Conservation (phyloP, 2,888 invertebrate genomes). For the Aporophyla lueneburgensis region DNA sequence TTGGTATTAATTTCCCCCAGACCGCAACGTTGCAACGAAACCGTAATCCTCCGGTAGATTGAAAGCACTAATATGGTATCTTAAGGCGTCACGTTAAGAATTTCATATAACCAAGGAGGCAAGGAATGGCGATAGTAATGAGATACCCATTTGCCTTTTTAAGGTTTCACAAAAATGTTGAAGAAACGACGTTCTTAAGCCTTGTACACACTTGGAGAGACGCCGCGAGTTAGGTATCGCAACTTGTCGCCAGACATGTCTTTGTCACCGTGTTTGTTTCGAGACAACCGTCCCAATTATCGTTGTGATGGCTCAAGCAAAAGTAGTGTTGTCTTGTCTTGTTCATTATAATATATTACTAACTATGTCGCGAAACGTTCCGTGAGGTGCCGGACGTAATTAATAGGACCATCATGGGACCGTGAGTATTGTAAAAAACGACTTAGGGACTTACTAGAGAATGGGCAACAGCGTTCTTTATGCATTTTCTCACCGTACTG, state of each 20-base stretch:
- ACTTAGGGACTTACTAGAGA: no score
- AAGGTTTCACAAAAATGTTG: constrained; percentile 80
- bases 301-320: not conserved
- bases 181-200: constrained; percentile 40
- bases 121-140: constrained; percentile 76
- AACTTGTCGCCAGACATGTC: not conserved
- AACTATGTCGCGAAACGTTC: not conserved
- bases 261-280: not conserved
- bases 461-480: no score
- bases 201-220: not conserved
- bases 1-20: constrained; percentile 62
- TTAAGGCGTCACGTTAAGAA: constrained; percentile 73
- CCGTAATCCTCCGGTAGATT: constrained; percentile 68
- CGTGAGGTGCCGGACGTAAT: no score
- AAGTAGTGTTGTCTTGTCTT: not conserved
- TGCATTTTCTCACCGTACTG: no score
- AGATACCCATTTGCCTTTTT: constrained; percentile 84
- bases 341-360: not conserved
- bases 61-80: constrained; percentile 79
- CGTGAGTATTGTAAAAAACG: no score
- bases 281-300: not conserved
- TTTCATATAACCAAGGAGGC: constrained; percentile 73
- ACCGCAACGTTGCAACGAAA: constrained; percentile 59
- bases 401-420: no score
- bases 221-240: not conserved